A percentile compares a stretch with the other conserved stretches of the same genome.
Conservation (phyloP, 53 echinoderm and acorn worm genomes). For the Paracentrotus lividus region DNA sequence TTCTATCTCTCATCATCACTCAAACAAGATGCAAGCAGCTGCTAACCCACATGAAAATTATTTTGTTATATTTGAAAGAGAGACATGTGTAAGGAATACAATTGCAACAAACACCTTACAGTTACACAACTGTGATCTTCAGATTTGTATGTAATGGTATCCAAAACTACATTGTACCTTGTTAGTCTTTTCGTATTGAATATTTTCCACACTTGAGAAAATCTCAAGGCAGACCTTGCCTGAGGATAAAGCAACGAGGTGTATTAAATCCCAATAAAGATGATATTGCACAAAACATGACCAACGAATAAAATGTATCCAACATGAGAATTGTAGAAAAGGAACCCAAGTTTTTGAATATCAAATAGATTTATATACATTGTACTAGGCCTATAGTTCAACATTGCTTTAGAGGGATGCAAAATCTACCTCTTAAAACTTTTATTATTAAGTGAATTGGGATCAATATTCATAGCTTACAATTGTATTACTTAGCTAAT, state of each 20-base stretch:
- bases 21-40: constrained; percentile 66
- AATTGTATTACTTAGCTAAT: not conserved
- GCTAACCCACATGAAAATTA: constrained; percentile 55
- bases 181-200: not conserved
- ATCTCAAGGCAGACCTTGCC: too few relatives aligned
- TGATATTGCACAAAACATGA: too few relatives aligned
- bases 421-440: too few relatives aligned
- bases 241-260: not conserved
- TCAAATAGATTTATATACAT: too few relatives aligned
- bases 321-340: too few relatives aligned
- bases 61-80: constrained; percentile 33
- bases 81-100: not conserved
- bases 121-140: not conserved
- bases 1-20: constrained; percentile 62
- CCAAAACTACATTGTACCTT: too few relatives aligned
- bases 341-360: not conserved
- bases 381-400: not conserved
- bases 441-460: not conserved
- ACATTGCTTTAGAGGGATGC: too few relatives aligned
- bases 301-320: too few relatives aligned
- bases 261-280: not conserved
- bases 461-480: not conserved
- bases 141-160: constrained; percentile 20
- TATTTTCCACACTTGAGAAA: not conserved
- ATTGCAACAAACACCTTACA: not conserved